A percentile compares a stretch with the other conserved stretches of the same genome.
Conservation (phyloP, 2,113 vertebrate species). For the Poeciliopsis occidentalis region DNA sequence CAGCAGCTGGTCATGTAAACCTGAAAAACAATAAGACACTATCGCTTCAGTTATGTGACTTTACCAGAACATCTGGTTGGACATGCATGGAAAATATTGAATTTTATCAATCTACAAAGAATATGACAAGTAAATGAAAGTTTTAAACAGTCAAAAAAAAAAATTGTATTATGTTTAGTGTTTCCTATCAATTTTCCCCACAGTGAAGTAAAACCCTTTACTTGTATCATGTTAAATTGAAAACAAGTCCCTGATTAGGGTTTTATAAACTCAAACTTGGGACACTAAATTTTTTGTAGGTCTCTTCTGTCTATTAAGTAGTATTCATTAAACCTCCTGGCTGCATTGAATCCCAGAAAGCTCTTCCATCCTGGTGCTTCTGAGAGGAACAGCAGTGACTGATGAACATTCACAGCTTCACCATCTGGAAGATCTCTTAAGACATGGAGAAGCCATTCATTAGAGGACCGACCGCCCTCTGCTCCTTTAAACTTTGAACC, state of each 20-base stretch:
- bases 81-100: too few species aligned
- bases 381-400: slow-evolving; percentile 48
- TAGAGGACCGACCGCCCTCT: slow-evolving; percentile 22
- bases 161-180: too few species aligned
- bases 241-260: background rate
- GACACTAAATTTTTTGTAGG: background rate
- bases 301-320: background rate
- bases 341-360: slow-evolving; percentile 31
- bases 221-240: background rate
- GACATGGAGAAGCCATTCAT: slow-evolving; percentile 32
- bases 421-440: slow-evolving; percentile 62
- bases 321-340: slow-evolving; percentile 29
- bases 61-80: too few species aligned
- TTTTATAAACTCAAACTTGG: background rate
- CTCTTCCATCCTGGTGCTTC: slow-evolving; percentile 21
- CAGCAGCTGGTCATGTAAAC: too few species aligned
- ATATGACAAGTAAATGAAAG: too few species aligned
- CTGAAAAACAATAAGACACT: too few species aligned
- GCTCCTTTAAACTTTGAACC: slow-evolving; percentile 50
- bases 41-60: too few species aligned
- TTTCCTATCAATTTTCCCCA: too few species aligned
- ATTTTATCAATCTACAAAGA: too few species aligned
- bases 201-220: too few species aligned
- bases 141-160: too few species aligned
- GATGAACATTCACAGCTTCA: slow-evolving; percentile 46